A percentile compares a stretch with the other conserved stretches of the same genome.
Evolutionary conservation across 2,888 invertebrate species (phyloP).

Genomic region (Diarsia mendica): DNA sequence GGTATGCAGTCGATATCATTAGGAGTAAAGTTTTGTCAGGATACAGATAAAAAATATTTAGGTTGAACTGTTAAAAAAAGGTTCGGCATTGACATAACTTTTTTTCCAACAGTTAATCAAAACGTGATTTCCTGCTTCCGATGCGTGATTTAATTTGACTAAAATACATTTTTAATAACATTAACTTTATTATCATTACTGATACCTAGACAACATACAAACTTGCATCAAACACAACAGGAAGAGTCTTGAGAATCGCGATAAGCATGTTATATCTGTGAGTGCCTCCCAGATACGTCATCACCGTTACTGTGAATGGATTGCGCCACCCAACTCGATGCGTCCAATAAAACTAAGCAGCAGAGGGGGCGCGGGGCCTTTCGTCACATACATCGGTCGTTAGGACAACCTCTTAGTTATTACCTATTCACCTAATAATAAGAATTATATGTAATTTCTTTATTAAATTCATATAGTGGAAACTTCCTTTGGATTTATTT

Average conservation of each 20-base stretch:
- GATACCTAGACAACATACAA: conserved; percentile 2
- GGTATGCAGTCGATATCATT: background rate
- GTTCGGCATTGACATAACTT: conserved; percentile 26
- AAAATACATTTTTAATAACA: background rate
- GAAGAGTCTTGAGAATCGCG: background rate
- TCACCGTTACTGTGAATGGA: too few species aligned
- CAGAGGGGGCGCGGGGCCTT: too few species aligned
- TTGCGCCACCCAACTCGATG: too few species aligned
- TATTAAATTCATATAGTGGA: too few species aligned
- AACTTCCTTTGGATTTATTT: too few species aligned
- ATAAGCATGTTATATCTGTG: too few species aligned
- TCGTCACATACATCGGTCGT: too few species aligned
- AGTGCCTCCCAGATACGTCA: too few species aligned
- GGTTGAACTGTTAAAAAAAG: background rate
- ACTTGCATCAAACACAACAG: background rate
- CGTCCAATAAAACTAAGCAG: too few species aligned
- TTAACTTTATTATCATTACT: background rate
- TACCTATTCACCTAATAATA: too few species aligned
- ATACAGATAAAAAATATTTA: background rate
- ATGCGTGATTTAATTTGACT: background rate
- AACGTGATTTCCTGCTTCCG: background rate
- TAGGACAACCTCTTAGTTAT: too few species aligned
- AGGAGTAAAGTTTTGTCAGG: background rate
- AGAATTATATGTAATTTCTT: too few species aligned
- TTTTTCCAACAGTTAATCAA: background rate